phyloP scores from a whole-genome alignment of 2,113 vertebrate genomes.

The Anolis carolinensis region DNA sequence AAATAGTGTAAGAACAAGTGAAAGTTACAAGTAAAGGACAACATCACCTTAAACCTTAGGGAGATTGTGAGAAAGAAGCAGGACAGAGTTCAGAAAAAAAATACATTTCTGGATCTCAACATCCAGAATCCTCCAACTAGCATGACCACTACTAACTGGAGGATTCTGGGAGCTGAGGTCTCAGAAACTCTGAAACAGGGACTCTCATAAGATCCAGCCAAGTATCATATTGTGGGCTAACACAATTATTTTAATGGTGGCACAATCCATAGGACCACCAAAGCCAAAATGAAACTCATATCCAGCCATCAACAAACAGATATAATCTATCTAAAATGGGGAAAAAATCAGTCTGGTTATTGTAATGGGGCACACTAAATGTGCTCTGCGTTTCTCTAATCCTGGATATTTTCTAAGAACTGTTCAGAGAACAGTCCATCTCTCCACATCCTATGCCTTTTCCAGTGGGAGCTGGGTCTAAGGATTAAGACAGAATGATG shows the following conservation, averaged over 20 bases:
- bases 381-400: slow-evolving; percentile 6
- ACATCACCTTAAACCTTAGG: no score
- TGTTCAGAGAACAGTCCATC: neutral
- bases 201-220: neutral
- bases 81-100: no score
- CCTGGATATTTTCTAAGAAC: neutral
- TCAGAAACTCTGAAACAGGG: no score
- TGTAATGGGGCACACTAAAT: neutral
- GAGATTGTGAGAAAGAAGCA: no score
- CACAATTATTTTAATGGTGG: neutral
- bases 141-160: no score
- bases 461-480: neutral
- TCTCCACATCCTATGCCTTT: neutral
- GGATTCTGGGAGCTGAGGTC: no score
- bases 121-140: no score
- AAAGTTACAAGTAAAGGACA: no score
- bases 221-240: neutral
- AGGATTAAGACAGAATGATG: neutral
- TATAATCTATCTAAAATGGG: no score
- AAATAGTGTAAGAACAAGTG: no score
- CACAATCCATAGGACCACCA: neutral
- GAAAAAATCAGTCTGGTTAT: neutral
- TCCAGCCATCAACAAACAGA: neutral
- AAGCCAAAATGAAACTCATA: neutral
- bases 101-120: no score